A percentile compares a stretch with the other conserved stretches of the same genome.
phyloP scores from a whole-genome alignment of 2,113 vertebrate species.

The Synodontis membranacea region DNA sequence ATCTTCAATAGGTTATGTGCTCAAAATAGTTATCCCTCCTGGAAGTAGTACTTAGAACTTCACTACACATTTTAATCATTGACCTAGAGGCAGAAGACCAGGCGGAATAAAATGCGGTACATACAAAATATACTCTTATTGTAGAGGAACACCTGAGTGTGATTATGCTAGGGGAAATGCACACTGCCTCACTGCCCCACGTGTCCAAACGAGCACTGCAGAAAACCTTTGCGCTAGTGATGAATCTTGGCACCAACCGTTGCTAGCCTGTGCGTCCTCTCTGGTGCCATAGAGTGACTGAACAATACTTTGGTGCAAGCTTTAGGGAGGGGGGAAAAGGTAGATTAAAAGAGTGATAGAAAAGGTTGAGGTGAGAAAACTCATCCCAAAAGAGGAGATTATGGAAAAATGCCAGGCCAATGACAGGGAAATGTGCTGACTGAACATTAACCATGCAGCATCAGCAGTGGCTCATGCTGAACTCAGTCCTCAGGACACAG shows the following conservation, averaged over 20 bases:
- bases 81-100: background rate
- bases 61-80: background rate
- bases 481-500: constrained; percentile 31
- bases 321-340: background rate
- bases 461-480: constrained; percentile 24
- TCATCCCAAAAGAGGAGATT: background rate
- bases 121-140: background rate
- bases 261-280: background rate
- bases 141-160: background rate
- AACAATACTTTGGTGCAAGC: background rate
- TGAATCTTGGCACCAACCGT: constrained; percentile 10
- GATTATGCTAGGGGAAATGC: background rate
- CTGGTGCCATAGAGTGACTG: background rate
- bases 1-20: background rate
- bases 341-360: background rate
- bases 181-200: background rate
- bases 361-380: constrained; percentile 13
- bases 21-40: background rate
- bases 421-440: constrained; percentile 18
- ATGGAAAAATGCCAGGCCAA: background rate
- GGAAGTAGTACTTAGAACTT: background rate
- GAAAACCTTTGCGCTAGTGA: background rate
- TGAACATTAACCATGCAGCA: constrained; percentile 31
- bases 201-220: background rate
- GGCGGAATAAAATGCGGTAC: background rate